Evolutionary conservation across 2,113 vertebrate species (phyloP).

Genomic region (Fulmarus glacialis): DNA sequence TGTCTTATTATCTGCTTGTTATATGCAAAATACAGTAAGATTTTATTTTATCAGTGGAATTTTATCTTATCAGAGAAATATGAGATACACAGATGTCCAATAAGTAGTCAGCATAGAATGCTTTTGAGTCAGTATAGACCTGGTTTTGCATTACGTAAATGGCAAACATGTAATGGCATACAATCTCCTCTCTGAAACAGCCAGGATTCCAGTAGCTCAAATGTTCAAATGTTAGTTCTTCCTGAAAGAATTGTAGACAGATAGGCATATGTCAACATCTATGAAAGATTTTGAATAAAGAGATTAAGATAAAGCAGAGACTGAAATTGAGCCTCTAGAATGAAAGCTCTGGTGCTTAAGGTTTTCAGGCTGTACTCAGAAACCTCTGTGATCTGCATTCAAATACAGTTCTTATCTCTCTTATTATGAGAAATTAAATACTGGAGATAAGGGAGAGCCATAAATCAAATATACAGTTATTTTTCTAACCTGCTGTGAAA

Average conservation of each 20-base stretch:
- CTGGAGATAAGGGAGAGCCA: neutral
- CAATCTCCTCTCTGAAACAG: neutral
- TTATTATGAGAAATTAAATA: constrained; percentile 24
- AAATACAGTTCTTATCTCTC: neutral
- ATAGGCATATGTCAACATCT: neutral
- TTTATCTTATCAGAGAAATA: neutral
- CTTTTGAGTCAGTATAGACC: neutral
- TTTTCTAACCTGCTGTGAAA: neutral
- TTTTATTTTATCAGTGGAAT: neutral
- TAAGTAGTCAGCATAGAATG: neutral
- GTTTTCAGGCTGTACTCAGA: neutral
- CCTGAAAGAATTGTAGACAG: neutral
- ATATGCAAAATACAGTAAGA: neutral
- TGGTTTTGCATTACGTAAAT: neutral
- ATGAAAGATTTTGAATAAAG: neutral
- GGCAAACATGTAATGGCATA: neutral
- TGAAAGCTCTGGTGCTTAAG: neutral
- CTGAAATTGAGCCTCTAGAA: neutral
- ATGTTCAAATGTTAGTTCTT: neutral
- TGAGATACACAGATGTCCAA: neutral
- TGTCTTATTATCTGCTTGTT: neutral
- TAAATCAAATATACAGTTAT: neutral
- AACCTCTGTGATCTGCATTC: constrained; percentile 6
- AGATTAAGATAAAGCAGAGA: neutral
- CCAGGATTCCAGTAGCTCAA: neutral